These are phyloP conservation scores for Stictocephala bisonia DNA, from an alignment of 2,888 invertebrate genomes.

Conservation along the genomic window DNA sequence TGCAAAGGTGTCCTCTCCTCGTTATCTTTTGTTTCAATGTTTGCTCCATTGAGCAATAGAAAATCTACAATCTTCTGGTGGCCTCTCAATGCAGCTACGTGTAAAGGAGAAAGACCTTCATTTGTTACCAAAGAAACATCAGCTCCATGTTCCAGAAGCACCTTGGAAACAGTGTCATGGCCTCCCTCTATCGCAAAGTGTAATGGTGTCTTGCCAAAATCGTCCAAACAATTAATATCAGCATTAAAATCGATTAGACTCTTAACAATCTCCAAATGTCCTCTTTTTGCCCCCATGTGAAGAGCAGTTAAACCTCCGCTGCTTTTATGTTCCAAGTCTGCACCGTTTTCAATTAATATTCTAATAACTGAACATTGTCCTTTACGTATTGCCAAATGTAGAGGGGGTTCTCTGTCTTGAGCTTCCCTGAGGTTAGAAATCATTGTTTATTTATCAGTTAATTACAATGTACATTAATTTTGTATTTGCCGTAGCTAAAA, in stretches of 20 bases:
- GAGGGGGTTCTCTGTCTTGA: not conserved
- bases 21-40: constrained; percentile 23
- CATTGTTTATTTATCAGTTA: not conserved
- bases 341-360: constrained; percentile 20
- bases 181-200: constrained; percentile 25
- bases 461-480: not conserved
- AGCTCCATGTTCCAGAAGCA: constrained; percentile 28
- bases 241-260: constrained; percentile 14
- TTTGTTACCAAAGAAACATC: not conserved
- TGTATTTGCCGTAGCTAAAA: too few relatives aligned
- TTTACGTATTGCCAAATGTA: constrained; percentile 35
- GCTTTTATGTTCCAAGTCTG: constrained; percentile 7
- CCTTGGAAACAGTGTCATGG: not conserved
- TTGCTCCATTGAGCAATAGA: constrained; percentile 22
- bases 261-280: constrained; percentile 32
- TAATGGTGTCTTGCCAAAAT: constrained; percentile 24
- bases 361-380: constrained; percentile 10
- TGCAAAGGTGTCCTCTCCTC: constrained; percentile 29
- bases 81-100: constrained; percentile 38
- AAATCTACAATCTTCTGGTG: constrained; percentile 10
- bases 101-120: constrained; percentile 6
- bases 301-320: constrained; percentile 31
- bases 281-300: constrained; percentile 32
- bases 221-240: constrained; percentile 29
- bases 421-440: too few relatives aligned